Conservation (phyloP, 2,113 vertebrate genomes). For the Actenoides lindsayi region DNA sequence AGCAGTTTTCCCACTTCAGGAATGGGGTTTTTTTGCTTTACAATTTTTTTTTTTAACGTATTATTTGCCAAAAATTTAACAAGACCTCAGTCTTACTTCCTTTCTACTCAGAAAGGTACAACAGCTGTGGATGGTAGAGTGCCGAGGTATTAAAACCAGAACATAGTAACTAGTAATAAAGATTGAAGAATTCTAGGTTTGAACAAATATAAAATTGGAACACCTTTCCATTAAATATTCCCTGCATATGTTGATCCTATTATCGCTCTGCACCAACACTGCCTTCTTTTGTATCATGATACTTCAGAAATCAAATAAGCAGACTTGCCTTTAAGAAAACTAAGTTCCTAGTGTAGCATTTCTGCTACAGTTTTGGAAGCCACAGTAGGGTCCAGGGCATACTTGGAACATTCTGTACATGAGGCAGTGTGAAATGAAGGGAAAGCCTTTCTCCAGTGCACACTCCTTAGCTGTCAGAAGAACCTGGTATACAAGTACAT, state of each 20-base stretch:
- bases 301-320: background rate
- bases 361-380: background rate
- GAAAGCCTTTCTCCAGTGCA: background rate
- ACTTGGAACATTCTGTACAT: background rate
- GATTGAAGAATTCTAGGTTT: background rate
- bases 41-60: background rate
- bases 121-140: background rate
- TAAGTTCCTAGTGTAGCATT: background rate
- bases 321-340: background rate
- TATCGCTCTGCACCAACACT: background rate
- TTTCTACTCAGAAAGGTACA: background rate
- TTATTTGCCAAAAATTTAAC: background rate
- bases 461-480: background rate
- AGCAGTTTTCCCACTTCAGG: background rate
- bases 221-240: background rate
- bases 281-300: background rate
- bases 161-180: background rate
- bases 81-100: background rate
- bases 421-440: background rate
- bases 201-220: background rate
- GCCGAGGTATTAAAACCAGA: background rate
- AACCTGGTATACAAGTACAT: background rate
- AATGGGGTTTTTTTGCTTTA: background rate
- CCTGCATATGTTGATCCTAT: background rate
- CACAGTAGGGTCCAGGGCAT: background rate